A percentile compares a stretch with the other conserved stretches of the same genome.
Evolutionary conservation across 2,888 invertebrate genomes (phyloP).

Genomic region (Elegia similella): DNA sequence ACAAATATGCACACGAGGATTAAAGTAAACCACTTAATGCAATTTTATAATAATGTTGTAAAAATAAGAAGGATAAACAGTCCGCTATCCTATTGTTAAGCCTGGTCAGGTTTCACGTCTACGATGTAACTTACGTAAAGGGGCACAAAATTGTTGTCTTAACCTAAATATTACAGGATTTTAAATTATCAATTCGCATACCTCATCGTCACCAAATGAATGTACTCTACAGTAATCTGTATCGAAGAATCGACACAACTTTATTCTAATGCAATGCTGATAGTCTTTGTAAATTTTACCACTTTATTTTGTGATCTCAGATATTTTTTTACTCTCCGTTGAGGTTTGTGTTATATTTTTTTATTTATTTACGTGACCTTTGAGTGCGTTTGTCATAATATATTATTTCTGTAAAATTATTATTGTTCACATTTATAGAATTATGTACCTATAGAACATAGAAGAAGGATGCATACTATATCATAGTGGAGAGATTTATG

Average conservation of each 20-base stretch:
- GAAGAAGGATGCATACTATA: not conserved
- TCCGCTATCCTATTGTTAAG: not conserved
- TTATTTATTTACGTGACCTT: slow-evolving; percentile 18
- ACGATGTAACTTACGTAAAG: slow-evolving; percentile 20
- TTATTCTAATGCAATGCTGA: slow-evolving; percentile 23
- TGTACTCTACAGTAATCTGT: not conserved
- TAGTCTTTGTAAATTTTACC: slow-evolving; percentile 29
- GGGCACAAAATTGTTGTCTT: slow-evolving; percentile 40
- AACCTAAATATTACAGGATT: slow-evolving; percentile 28
- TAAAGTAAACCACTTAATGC: not conserved
- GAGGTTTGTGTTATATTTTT: slow-evolving; percentile 22
- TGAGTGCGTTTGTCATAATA: not conserved
- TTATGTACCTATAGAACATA: slow-evolving; percentile 19
- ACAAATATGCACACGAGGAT: not conserved
- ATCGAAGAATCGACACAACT: not conserved
- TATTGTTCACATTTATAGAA: slow-evolving; percentile 8
- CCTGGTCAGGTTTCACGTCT: slow-evolving; percentile 8
- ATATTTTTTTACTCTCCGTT: slow-evolving; percentile 27
- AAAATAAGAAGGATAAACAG: not conserved
- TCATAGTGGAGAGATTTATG: not conserved
- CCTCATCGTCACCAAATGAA: not conserved
- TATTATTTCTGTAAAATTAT: slow-evolving; percentile 4
- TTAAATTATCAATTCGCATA: not conserved
- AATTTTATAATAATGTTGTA: not conserved
- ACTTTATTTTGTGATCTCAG: slow-evolving; percentile 43